Base-by-base conservation (phyloP, 1,140 invertebrate genomes). In the Venustaconcha ellipsiformis region DNA sequence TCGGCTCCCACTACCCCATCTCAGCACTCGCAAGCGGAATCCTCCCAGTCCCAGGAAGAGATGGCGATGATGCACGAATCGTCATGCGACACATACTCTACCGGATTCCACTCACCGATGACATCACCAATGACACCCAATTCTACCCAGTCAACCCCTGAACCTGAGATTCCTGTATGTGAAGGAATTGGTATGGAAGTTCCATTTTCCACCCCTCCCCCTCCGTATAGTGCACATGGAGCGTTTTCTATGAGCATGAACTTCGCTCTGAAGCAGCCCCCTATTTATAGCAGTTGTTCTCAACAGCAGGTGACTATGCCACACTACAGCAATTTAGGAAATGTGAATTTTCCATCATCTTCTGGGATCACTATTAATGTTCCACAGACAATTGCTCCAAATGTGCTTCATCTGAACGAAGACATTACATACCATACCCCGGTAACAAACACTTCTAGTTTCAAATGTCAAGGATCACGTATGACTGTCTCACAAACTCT, bases 201-300 rank as follows among this genome's bases (percentile, higher is more conserved):
- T 62, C 78, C 72, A 57, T 79, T 80, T 30, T 82, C 78, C 55
- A 74, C 84, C 6, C 78, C 81, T 58, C 84, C 83, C 20, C 86
- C 86, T 17, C 85, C 86, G n/a, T 88, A 88, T 76, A 82, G 84
- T 11, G 80, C 83, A 26, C 78, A 81, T 23, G 67, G 82, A 56
- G 63, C 75, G 48, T 73, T 75, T 14, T 78, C 79, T 23, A 81
- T 81, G 63, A 79, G 83, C 57, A 77, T 82, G 57, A 78, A 80
- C 57, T 79, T 83, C 57, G 60, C 80, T 15, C 79, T 90, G 57
- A 90, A 90, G 75, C 90, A 90, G 69, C 69, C 69, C n/a, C 88
- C 87, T 23, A 81, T 86, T 14, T 91, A 89, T 78, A 88, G 81
- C 64, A 88, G 87, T 71, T 88, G 87, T 69, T 74, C 85, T 69